These are phyloP conservation scores for Noctuana brunneofusca DNA, from an alignment of 2,888 invertebrate genomes.

Conservation along the genomic window DNA sequence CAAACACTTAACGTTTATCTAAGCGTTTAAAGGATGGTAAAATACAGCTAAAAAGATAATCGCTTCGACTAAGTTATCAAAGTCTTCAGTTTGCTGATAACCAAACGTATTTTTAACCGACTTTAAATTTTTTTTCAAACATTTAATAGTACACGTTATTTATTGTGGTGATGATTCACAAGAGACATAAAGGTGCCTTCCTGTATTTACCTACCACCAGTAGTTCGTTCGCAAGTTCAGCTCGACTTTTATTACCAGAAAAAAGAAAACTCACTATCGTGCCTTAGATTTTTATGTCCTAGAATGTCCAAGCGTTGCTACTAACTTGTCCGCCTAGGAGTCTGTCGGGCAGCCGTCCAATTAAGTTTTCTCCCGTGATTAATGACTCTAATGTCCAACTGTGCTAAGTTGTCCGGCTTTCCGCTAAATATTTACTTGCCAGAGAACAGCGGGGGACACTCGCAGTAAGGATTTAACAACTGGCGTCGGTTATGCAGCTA, in stretches of 20 bases:
- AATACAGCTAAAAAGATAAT: conserved; percentile 14
- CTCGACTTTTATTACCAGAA: neutral
- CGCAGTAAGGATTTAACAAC: too few relatives aligned
- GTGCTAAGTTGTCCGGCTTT: too few relatives aligned
- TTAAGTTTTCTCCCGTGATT: conserved; percentile 72
- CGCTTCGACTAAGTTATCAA: conserved; percentile 9
- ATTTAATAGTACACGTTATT: too few relatives aligned
- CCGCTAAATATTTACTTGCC: too few relatives aligned
- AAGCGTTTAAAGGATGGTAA: conserved; percentile 10
- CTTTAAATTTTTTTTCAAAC: neutral
- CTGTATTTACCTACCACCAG: too few relatives aligned
- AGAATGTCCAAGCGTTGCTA: conserved; percentile 10
- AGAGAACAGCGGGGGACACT: too few relatives aligned
- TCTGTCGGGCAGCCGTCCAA: conserved; percentile 62
- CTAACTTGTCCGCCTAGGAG: conserved; percentile 52
- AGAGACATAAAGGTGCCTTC: too few relatives aligned
- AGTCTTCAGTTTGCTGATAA: neutral
- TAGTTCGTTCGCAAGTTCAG: too few relatives aligned
- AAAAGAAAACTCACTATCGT: neutral
- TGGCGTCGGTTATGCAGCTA: too few relatives aligned
- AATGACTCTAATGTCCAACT: conserved; percentile 54
- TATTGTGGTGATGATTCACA: too few relatives aligned
- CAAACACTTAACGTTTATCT: conserved; percentile 16
- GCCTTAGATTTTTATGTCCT: conserved; percentile 15
- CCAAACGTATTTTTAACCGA: neutral